Base-by-base conservation (phyloP, 2,888 invertebrate genomes). In the Steinernema scapterisci region DNA sequence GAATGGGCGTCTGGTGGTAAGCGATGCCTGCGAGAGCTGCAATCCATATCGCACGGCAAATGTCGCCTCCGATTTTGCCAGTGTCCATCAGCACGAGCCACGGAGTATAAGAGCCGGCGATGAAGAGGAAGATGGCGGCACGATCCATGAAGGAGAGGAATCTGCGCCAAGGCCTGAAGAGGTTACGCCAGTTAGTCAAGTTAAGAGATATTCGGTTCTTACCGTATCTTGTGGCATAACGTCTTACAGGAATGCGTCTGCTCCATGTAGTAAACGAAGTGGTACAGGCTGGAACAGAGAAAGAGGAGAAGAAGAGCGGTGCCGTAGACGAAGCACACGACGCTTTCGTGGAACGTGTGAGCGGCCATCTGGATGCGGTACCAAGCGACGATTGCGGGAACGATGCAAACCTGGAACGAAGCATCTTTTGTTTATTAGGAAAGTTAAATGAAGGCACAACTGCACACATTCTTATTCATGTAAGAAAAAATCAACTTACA, bases 91-190 rank as follows among this genome's bases (percentile, higher is more conserved):
- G 54, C 38, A 72, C 43, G 27, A 74, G 70, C 74, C 74, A 74
- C 13, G 74, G 74, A 21, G 74, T 74, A 19, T 74, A 74, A 6
- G 70, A 74, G 21, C 71, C 71, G 13, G 74, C 74, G 46, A 74
- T 74, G 25, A 74, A 74, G 16, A 74, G 25, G 46, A 70, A 70
- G 51, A 74, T 63, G 19, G 44, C 54, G 21, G 74, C 63, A 21
- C 71, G 74, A 45, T 74, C 74, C 71, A 72, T 43, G 27, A 70
- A 27, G 13, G 52, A 54, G 43, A 74, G 43, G 25, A 74, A 71
- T 1, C 44, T 16, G 7, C 74, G 74, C 21, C 27, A 45, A 27
- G 71, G 72, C 13, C 74, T 74, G 16, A 9, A 74, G 25, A 38
- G 31, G 25, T 6, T 3, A 9, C 3, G 38, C 38, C 5, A 38